Evolutionary conservation across 1,140 invertebrate genomes (phyloP).

Genomic region (Zaprionus gabonicus): DNA sequence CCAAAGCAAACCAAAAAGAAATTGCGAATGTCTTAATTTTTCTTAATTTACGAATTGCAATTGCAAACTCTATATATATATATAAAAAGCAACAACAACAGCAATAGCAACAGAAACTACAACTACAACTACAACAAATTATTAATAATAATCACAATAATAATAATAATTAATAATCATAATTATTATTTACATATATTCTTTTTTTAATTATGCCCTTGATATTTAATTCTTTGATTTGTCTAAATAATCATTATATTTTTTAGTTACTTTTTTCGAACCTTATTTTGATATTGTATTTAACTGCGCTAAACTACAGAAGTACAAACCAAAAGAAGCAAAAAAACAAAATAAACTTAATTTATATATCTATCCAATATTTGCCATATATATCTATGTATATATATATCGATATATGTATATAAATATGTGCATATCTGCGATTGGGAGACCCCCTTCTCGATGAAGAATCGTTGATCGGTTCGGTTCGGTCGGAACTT

Average conservation of each 20-base stretch:
- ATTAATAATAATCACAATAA: conserved; percentile 46
- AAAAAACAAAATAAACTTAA: conserved; percentile 24
- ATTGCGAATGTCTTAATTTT: conserved; percentile 73
- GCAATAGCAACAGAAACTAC: neutral
- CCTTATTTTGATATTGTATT: conserved; percentile 79
- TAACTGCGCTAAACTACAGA: conserved; percentile 76
- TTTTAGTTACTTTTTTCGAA: conserved; percentile 52
- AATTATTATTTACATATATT: conserved; percentile 57
- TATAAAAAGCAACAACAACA: conserved; percentile 31
- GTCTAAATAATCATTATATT: conserved; percentile 65
- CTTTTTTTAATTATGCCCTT: conserved; percentile 65
- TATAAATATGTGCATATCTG: conserved; percentile 40
- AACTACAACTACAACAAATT: conserved; percentile 42
- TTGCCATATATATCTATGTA: conserved; percentile 27
- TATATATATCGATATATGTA: conserved; percentile 9
- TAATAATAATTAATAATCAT: conserved; percentile 63
- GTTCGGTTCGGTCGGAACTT: conserved; percentile 8
- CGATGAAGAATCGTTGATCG: conserved; percentile 27
- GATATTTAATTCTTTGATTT: conserved; percentile 69
- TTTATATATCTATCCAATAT: conserved; percentile 4
- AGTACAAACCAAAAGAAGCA: conserved; percentile 47
- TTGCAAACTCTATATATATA: conserved; percentile 33
- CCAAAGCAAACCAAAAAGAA: conserved; percentile 56
- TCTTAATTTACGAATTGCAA: conserved; percentile 38
- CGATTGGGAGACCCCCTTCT: conserved; percentile 32